These are phyloP conservation scores for Synanthedon formicaeformis DNA, from an alignment of 2,888 invertebrate genomes.

Conservation along the genomic window DNA sequence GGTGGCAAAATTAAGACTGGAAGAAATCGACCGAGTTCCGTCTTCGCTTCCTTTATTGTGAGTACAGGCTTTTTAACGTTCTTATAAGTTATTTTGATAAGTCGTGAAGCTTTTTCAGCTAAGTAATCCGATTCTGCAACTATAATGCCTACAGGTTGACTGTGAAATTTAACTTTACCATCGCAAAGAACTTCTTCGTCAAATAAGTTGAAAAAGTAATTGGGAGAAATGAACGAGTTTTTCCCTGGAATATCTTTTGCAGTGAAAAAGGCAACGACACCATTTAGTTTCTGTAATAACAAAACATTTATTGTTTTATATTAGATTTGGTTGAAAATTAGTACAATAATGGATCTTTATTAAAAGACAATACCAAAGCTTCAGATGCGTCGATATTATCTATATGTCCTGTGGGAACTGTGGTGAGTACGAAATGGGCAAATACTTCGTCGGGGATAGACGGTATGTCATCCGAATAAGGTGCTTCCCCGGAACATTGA, in stretches of 20 bases:
- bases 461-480: slow-evolving; percentile 74
- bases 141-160: slow-evolving; percentile 48
- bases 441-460: slow-evolving; percentile 71
- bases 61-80: slow-evolving; percentile 35
- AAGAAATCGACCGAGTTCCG: slow-evolving; percentile 17
- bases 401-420: slow-evolving; percentile 64
- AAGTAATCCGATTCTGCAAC: slow-evolving; percentile 66
- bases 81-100: slow-evolving; percentile 66
- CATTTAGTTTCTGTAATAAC: slow-evolving; percentile 64
- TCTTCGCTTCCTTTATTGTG: slow-evolving; percentile 24
- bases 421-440: slow-evolving; percentile 72
- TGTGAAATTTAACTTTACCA: slow-evolving; percentile 29
- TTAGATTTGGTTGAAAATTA: background rate
- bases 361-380: slow-evolving; percentile 67
- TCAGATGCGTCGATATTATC: slow-evolving; percentile 66
- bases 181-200: slow-evolving; percentile 53
- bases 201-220: slow-evolving; percentile 31
- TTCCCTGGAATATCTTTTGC: slow-evolving; percentile 77
- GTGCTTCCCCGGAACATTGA: slow-evolving; percentile 77
- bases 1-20: slow-evolving; percentile 14
- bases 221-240: slow-evolving; percentile 59
- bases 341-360: background rate
- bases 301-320: background rate
- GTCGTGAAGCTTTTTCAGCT: slow-evolving; percentile 67
- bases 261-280: slow-evolving; percentile 73